Conservation (phyloP, 92 coral and sea anemone species). For the Phenganax subtilis region DNA sequence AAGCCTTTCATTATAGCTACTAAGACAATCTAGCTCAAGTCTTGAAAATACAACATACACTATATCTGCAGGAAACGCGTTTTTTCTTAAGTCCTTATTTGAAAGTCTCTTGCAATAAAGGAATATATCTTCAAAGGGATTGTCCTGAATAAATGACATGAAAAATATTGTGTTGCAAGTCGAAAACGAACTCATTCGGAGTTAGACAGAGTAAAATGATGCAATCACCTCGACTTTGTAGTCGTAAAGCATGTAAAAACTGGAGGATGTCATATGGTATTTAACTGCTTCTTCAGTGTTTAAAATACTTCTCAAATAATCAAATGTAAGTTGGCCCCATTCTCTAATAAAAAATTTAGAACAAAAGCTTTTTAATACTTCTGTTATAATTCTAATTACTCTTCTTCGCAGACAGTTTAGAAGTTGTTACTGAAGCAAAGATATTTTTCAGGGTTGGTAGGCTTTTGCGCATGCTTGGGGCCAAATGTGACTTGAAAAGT, state of each 20-base stretch:
- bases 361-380: not conserved
- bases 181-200: not conserved
- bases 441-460: too few relatives aligned
- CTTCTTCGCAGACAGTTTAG: too few relatives aligned
- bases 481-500: too few relatives aligned
- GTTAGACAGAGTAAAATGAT: not conserved
- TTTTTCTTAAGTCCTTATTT: not conserved
- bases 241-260: slow-evolving; percentile 14
- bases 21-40: not conserved
- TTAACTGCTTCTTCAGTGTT: slow-evolving; percentile 18
- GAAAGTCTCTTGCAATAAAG: not conserved
- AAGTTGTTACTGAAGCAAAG: too few relatives aligned
- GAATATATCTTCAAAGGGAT: slow-evolving; percentile 14
- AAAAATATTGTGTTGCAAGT: not conserved
- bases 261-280: not conserved
- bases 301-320: slow-evolving; percentile 13
- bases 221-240: not conserved
- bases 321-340: slow-evolving; percentile 33
- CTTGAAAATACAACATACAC: not conserved
- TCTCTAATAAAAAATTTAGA: not conserved
- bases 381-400: too few relatives aligned
- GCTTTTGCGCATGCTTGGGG: too few relatives aligned
- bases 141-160: not conserved
- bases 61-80: slow-evolving; percentile 18
- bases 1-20: not conserved